These are phyloP conservation scores for Diachasmimorpha longicaudata DNA, from an alignment of 1,140 invertebrate species.

Conservation along the genomic window DNA sequence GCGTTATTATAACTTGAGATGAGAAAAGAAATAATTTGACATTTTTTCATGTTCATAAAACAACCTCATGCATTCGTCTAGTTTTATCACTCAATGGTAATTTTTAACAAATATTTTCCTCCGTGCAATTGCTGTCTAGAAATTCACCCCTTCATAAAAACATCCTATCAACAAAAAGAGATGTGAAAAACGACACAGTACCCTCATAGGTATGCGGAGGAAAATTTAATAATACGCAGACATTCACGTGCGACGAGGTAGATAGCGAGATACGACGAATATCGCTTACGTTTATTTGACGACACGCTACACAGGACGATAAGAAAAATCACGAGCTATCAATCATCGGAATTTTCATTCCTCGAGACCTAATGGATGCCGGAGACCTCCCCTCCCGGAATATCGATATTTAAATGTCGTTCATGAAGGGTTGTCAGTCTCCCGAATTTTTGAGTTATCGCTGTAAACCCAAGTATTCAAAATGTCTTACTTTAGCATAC, in stretches of 20 bases:
- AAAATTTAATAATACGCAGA: slow-evolving; percentile 58
- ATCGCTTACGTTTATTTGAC: slow-evolving; percentile 2
- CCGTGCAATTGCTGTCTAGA: neutral
- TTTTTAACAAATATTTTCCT: too few relatives aligned
- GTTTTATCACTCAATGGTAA: too few relatives aligned
- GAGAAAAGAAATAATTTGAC: too few relatives aligned
- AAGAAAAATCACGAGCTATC: slow-evolving; percentile 12
- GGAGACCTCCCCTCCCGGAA: neutral
- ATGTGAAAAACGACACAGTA: slow-evolving; percentile 36
- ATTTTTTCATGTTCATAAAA: too few relatives aligned
- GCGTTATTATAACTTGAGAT: slow-evolving; percentile 4
- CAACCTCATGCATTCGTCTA: too few relatives aligned
- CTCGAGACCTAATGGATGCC: neutral
- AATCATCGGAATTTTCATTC: slow-evolving; percentile 1
- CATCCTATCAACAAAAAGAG: neutral
- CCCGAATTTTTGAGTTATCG: neutral
- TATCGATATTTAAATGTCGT: neutral
- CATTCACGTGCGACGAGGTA: slow-evolving; percentile 33
- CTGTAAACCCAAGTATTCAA: too few relatives aligned
- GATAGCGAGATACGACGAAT: neutral
- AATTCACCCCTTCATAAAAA: neutral
- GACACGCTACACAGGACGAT: neutral
- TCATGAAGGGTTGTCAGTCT: neutral
- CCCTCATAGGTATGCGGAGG: slow-evolving; percentile 23
- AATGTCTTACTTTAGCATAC: too few relatives aligned